Base-by-base conservation (phyloP, 2,888 invertebrate genomes). In the Pilophorus perplexus region DNA sequence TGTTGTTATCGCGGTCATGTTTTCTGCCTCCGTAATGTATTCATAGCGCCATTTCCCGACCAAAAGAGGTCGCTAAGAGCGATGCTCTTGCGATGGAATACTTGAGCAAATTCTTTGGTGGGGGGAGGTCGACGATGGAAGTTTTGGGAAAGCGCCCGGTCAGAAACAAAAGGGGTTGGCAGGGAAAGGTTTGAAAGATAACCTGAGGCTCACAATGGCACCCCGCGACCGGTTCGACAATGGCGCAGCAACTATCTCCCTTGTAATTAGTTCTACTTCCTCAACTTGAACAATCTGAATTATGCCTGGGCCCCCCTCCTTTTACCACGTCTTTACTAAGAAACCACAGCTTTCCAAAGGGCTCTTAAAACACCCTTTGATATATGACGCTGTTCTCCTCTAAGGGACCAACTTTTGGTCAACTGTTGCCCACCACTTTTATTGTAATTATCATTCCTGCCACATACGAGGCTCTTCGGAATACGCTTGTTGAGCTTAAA, bases 211-310 rank as follows among this genome's bases (percentile, higher is more conserved):
- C 37, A 55, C 55, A 55, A 55, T 55, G 55, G 55, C 33, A 37
- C 22, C 46, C 46, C 22, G 37, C 33, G n/a, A 55, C 28, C 37
- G 22, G 55, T 55, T 55, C 37, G 55, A 55, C 55, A 55, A 55
- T 55, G 38, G 55, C 33, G 55, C 22, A 27, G 55, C 38, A 37
- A 55, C 55, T 38, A 55, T 55, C 55, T 55, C 55, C 55, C 55
- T 55, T 55, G 55, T 55, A 55, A 55, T 55, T 55, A 55, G 55
- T 55, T 55, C 55, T 55, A 55, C 55, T 55, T 55, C 33, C 55
- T 55, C 55, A 55, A 55, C 55, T 38, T 55, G 55, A 55, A 55
- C 55, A 55, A 55, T 55, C 55, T 55, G 55, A 55, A 55, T 55
- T 55, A 55, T 55, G 55, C 37, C 55, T 37, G 12, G 38, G 55